Conservation (phyloP, 2,797 vertebrate genomes). For the Perdix hodgsoniae region DNA sequence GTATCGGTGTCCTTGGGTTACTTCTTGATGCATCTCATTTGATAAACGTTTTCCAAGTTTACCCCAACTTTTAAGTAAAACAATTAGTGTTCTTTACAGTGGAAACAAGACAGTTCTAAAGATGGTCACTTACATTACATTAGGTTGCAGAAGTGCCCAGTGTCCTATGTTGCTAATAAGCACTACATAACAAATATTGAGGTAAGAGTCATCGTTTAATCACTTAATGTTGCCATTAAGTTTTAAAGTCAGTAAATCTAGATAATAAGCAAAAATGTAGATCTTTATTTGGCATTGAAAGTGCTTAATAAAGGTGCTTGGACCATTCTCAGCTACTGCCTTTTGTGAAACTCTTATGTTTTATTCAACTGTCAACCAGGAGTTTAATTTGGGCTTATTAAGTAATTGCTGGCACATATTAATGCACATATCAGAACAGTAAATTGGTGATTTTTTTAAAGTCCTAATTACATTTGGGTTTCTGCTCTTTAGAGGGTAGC, state of each 20-base stretch:
- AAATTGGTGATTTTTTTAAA: constrained; percentile 53
- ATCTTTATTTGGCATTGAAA: constrained; percentile 61
- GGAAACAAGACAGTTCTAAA: constrained; percentile 37
- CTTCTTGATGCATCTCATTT: constrained; percentile 34
- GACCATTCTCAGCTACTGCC: constrained; percentile 35
- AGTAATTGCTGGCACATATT: constrained; percentile 41
- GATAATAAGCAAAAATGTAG: constrained; percentile 58
- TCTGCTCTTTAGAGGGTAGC: not conserved
- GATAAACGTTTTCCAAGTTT: constrained; percentile 38
- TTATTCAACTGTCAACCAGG: constrained; percentile 48
- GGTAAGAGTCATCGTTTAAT: constrained; percentile 55
- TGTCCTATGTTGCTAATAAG: constrained; percentile 56
- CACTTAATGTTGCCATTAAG: constrained; percentile 56
- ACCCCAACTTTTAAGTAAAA: constrained; percentile 25
- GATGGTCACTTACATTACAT: constrained; percentile 24
- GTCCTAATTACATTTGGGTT: constrained; percentile 54
- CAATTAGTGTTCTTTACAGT: constrained; percentile 23
- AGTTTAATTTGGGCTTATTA: constrained; percentile 60
- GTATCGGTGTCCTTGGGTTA: constrained; percentile 2
- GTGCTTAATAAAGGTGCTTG: constrained; percentile 48
- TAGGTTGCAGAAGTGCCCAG: constrained; percentile 49
- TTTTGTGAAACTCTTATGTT: constrained; percentile 42
- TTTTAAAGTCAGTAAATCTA: constrained; percentile 61
- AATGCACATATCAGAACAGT: constrained; percentile 21
- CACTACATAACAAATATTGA: constrained; percentile 58